Conservation (phyloP, 2,797 vertebrate species). For the Rhincodon typus region DNA sequence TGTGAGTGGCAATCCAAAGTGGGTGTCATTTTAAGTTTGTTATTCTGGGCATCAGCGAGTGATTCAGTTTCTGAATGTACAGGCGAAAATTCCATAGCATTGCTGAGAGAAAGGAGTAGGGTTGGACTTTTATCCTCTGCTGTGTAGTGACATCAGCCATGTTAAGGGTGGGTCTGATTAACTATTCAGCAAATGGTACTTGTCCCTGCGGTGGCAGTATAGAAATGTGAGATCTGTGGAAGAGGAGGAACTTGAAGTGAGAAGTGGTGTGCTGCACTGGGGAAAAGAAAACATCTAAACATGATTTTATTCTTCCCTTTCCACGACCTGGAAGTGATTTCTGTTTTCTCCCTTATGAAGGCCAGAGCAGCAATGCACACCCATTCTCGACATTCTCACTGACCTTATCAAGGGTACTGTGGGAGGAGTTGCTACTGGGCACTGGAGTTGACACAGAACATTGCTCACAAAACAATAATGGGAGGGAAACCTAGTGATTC, state of each 20-base stretch:
- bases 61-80: background rate
- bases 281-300: background rate
- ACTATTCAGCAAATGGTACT: background rate
- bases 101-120: background rate
- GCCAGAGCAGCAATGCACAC: background rate
- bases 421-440: background rate
- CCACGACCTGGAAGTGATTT: background rate
- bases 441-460: background rate
- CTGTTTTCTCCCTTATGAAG: background rate
- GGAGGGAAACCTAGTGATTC: background rate
- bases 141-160: background rate
- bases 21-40: background rate
- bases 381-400: background rate
- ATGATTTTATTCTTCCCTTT: background rate
- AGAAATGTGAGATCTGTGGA: background rate
- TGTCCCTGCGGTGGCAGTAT: background rate
- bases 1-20: background rate
- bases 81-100: background rate
- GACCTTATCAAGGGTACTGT: background rate
- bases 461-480: background rate
- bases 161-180: background rate
- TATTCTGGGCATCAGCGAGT: background rate
- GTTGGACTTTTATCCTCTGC: background rate
- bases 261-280: background rate
- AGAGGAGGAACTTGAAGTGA: background rate